These are phyloP conservation scores for Montipora capitata DNA, from an alignment of 92 coral and sea anemone species.

Conservation along the genomic window DNA sequence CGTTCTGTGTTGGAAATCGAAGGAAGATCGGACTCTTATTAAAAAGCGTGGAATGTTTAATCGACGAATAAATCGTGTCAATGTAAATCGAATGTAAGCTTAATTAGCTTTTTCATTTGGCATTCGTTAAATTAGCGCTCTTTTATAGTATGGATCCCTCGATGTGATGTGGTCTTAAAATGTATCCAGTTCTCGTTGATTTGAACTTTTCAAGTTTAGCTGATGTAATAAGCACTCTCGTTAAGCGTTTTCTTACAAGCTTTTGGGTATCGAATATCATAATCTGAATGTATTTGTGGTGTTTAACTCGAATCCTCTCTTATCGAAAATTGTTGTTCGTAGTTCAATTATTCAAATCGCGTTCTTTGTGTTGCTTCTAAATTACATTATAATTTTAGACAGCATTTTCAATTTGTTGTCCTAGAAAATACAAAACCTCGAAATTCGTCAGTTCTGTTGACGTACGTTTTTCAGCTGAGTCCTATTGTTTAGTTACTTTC, in stretches of 20 bases:
- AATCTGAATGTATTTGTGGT: not conserved
- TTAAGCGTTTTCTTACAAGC: not conserved
- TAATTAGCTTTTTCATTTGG: too few species aligned
- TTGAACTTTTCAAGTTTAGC: not conserved
- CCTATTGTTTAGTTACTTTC: not conserved
- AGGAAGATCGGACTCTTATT: too few species aligned
- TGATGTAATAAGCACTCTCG: not conserved
- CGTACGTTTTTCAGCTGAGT: not conserved
- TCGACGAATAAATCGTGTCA: too few species aligned
- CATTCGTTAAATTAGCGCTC: too few species aligned
- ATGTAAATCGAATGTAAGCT: too few species aligned
- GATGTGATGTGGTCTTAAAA: too few species aligned
- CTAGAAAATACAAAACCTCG: not conserved
- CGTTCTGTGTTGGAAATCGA: too few species aligned
- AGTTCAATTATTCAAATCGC: not conserved
- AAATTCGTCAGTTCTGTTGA: not conserved
- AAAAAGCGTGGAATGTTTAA: too few species aligned
- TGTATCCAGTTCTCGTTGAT: not conserved
- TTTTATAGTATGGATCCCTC: too few species aligned
- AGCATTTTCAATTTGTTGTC: too few species aligned
- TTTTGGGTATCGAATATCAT: not conserved
- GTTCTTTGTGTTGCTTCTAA: not conserved
- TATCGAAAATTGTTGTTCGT: not conserved
- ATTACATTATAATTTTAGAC: too few species aligned
- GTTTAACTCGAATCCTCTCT: not conserved